Evolutionary conservation across 1,140 invertebrate species (phyloP).

Genomic region (Octopus sinensis): DNA sequence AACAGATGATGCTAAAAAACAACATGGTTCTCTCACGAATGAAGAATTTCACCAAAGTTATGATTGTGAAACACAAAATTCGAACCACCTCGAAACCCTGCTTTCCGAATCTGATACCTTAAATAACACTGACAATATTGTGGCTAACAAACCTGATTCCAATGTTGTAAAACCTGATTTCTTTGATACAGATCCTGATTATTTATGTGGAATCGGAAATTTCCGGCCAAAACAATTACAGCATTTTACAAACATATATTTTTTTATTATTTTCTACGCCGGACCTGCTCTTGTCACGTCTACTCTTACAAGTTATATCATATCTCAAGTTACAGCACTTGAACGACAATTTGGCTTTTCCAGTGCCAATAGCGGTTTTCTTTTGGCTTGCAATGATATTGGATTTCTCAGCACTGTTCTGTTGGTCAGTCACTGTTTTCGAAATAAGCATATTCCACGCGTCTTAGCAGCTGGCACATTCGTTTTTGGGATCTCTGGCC

Average conservation of each 20-base stretch:
- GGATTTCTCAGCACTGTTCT: conserved; percentile 42
- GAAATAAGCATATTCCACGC: conserved; percentile 42
- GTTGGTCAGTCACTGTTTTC: conserved; percentile 38
- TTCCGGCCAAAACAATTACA: not conserved
- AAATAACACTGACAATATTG: too few species aligned
- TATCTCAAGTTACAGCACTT: conserved; percentile 41
- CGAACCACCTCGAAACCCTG: too few species aligned
- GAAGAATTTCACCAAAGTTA: too few species aligned
- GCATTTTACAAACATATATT: not conserved
- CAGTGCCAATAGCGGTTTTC: conserved; percentile 40
- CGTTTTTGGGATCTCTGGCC: conserved; percentile 41
- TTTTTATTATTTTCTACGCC: not conserved
- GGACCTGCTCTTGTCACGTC: not conserved
- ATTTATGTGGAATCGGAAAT: not conserved
- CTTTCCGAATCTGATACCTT: too few species aligned
- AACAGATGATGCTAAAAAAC: too few species aligned
- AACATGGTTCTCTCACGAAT: too few species aligned
- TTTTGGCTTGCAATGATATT: conserved; percentile 49
- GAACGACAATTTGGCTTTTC: conserved; percentile 47
- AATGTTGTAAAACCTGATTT: too few species aligned
- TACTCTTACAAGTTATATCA: conserved; percentile 13
- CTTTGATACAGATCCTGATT: too few species aligned
- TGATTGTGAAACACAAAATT: too few species aligned
- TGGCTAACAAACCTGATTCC: too few species aligned
- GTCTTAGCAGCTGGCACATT: conserved; percentile 38